Percentiles rank a stretch among this genome's conserved stretches.
Conservation (phyloP, 2,113 vertebrate genomes). For the Dicentrarchus labrax region DNA sequence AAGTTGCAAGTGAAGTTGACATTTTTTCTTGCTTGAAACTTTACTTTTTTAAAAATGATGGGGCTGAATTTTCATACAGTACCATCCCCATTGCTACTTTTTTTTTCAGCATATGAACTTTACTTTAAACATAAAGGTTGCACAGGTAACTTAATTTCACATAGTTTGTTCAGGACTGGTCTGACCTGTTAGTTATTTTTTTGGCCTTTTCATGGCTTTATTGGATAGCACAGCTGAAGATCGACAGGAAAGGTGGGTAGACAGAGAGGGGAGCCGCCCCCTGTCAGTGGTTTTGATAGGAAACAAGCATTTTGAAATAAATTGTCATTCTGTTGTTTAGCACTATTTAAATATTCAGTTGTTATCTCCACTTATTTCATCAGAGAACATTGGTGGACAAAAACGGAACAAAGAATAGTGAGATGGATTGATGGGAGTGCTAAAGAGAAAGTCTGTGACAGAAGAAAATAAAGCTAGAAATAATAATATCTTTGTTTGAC, state of each 20-base stretch:
- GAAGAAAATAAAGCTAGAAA: not conserved
- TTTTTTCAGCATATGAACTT: not conserved
- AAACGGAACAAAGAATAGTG: not conserved
- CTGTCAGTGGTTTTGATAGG: not conserved
- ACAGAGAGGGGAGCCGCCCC: too few relatives aligned
- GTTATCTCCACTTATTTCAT: not conserved
- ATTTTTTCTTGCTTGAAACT: not conserved
- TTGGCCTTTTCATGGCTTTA: too few relatives aligned
- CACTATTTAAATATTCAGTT: not conserved
- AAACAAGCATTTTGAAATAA: not conserved
- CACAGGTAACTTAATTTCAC: not conserved
- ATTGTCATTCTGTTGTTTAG: too few relatives aligned
- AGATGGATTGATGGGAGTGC: not conserved
- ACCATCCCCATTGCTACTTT: not conserved
- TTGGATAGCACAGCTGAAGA: too few relatives aligned
- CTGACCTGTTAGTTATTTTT: too few relatives aligned
- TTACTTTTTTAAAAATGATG: too few relatives aligned
- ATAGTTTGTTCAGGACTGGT: not conserved
- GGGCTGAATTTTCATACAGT: not conserved
- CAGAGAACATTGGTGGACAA: not conserved
- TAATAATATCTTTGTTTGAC: constrained; percentile 25
- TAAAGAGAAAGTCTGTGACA: not conserved
- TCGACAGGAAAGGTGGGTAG: too few relatives aligned
- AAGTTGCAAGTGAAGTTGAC: not conserved
- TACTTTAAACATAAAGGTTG: not conserved